These are phyloP conservation scores for Thunnus maccoyii DNA, from an alignment of 2,113 vertebrate species.

Conservation along the genomic window DNA sequence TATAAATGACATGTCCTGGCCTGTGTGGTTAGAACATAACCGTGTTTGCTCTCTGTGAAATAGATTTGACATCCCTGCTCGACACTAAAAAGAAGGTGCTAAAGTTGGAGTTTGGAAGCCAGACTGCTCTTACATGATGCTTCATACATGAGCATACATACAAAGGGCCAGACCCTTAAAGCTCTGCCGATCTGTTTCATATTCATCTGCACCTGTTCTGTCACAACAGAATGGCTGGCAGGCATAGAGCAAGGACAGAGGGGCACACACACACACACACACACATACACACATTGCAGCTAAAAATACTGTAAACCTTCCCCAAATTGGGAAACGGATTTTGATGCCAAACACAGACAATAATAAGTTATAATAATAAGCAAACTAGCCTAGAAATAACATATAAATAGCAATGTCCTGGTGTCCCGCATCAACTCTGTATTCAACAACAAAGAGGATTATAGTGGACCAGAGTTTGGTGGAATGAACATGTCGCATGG, in stretches of 20 bases:
- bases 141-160: conserved; percentile 39
- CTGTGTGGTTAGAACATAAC: neutral
- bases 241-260: conserved; percentile 56
- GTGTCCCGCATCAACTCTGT: conserved; percentile 29
- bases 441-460: conserved; percentile 56
- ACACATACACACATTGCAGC: conserved; percentile 22
- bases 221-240: conserved; percentile 60
- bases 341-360: conserved; percentile 29
- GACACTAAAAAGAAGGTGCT: conserved; percentile 36
- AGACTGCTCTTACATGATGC: conserved; percentile 38
- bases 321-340: conserved; percentile 20
- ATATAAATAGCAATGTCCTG: conserved; percentile 7
- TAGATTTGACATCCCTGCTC: conserved; percentile 16
- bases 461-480: conserved; percentile 32
- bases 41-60: conserved; percentile 32
- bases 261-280: conserved; percentile 18
- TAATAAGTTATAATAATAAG: conserved; percentile 9
- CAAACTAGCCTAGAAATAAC: conserved; percentile 21
- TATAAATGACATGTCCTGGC: neutral
- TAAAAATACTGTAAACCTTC: conserved; percentile 19
- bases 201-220: conserved; percentile 77
- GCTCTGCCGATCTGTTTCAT: conserved; percentile 68
- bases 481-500: conserved; percentile 36
- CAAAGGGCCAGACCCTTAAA: conserved; percentile 53
- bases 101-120: conserved; percentile 19